phyloP scores from a whole-genome alignment of 2,888 invertebrate genomes.

The Proisotoma minuta region DNA sequence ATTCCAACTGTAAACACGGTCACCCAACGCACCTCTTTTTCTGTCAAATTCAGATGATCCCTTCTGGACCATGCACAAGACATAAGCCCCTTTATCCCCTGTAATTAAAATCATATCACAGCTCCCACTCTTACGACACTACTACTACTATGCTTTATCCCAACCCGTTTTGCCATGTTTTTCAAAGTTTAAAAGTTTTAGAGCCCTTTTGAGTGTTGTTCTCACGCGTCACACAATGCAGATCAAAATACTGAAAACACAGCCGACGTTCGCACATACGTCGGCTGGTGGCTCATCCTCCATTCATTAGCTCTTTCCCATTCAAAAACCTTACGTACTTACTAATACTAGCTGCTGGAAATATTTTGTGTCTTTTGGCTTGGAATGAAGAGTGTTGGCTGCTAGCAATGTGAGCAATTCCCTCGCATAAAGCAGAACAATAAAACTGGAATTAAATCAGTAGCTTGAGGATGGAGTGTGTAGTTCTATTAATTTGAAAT shows the following conservation, averaged over 20 bases:
- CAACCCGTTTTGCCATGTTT: conserved; percentile 10
- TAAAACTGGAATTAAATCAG: neutral
- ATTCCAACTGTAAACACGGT: conserved; percentile 3
- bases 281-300: neutral
- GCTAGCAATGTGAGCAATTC: neutral
- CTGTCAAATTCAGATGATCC: neutral
- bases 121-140: conserved; percentile 2
- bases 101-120: conserved; percentile 20
- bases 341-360: neutral
- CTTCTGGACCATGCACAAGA: neutral
- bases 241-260: conserved; percentile 2
- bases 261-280: conserved; percentile 2
- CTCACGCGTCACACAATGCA: conserved; percentile 13
- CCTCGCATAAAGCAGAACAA: neutral
- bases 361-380: neutral
- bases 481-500: conserved; percentile 19
- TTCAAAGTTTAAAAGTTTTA: neutral
- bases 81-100: neutral
- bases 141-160: conserved; percentile 4
- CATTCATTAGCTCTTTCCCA: conserved; percentile 11
- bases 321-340: neutral
- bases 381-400: neutral
- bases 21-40: neutral
- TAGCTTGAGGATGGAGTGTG: neutral
- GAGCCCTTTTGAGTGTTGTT: conserved; percentile 7